A percentile compares a stretch with the other conserved stretches of the same genome.
Evolutionary conservation across 64 coral and sea anemone species (phyloP).

Genomic region (Platygyra sinensis): DNA sequence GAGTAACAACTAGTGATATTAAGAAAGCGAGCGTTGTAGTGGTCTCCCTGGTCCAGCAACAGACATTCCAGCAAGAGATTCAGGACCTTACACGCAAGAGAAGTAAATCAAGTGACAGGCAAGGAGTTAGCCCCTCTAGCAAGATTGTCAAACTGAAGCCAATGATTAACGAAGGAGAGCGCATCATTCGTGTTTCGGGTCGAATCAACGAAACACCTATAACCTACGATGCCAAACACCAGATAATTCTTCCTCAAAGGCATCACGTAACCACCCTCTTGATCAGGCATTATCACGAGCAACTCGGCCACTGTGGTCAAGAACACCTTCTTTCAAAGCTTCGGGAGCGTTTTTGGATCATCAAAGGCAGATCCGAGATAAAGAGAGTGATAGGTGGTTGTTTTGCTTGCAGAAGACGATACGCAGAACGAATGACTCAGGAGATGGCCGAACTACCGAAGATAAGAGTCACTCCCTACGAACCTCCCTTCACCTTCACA

Average conservation of each 20-base stretch:
- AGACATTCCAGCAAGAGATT: not conserved
- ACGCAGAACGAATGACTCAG: conserved; percentile 3
- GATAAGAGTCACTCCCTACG: conserved; percentile 44
- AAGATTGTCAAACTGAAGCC: conserved; percentile 38
- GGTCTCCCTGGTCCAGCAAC: not conserved
- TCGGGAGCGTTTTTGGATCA: conserved; percentile 57
- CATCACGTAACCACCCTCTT: conserved; percentile 48
- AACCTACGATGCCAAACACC: conserved; percentile 48
- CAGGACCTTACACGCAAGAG: not conserved
- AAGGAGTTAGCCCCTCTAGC: not conserved
- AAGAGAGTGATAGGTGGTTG: conserved; percentile 39
- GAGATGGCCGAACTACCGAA: conserved; percentile 70
- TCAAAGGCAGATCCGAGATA: conserved; percentile 10
- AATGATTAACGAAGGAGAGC: not conserved
- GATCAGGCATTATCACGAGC: conserved; percentile 30
- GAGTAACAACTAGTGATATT: not conserved
- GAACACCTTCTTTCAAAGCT: conserved; percentile 44
- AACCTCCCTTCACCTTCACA: conserved; percentile 47
- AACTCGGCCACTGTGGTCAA: conserved; percentile 43
- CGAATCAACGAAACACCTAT: conserved; percentile 43
- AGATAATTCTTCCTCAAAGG: conserved; percentile 48
- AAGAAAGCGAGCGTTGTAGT: not conserved
- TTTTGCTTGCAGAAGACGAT: conserved; percentile 12
- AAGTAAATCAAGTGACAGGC: not conserved
- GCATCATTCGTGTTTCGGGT: conserved; percentile 39